These are phyloP conservation scores for Anableps anableps DNA, from an alignment of 2,797 vertebrate species.

Conservation along the genomic window DNA sequence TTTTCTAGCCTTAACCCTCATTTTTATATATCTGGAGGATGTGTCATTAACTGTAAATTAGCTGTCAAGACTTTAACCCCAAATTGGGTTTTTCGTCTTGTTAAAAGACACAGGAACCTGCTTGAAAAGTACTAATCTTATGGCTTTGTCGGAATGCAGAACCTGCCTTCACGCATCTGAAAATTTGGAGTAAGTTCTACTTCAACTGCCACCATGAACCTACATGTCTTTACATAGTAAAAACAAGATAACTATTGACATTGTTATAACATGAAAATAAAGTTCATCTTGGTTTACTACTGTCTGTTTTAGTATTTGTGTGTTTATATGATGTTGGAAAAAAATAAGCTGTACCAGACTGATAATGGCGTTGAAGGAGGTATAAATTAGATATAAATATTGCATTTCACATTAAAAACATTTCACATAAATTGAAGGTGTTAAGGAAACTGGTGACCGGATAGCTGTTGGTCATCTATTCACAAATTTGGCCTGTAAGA, in stretches of 20 bases:
- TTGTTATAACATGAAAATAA: slow-evolving; percentile 83
- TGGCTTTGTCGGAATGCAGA: slow-evolving; percentile 72
- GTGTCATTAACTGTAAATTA: slow-evolving; percentile 73
- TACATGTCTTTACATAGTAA: slow-evolving; percentile 63
- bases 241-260: slow-evolving; percentile 73
- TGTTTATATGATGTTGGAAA: not conserved
- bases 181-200: slow-evolving; percentile 68
- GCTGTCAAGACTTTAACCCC: slow-evolving; percentile 71
- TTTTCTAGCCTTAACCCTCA: slow-evolving; percentile 83
- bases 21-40: slow-evolving; percentile 67
- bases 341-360: too few relatives aligned
- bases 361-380: not conserved
- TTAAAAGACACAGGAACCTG: slow-evolving; percentile 58
- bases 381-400: not conserved
- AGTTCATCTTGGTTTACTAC: slow-evolving; percentile 80
- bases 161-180: slow-evolving; percentile 65
- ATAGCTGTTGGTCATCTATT: not conserved
- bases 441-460: not conserved
- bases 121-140: slow-evolving; percentile 55
- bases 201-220: slow-evolving; percentile 68
- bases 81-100: slow-evolving; percentile 64
- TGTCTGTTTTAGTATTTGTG: slow-evolving; percentile 34
- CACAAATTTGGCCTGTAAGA: not conserved
- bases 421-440: not conserved
- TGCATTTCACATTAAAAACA: not conserved